phyloP scores from a whole-genome alignment of 2,797 vertebrate genomes.

The Pteropus rufus region DNA sequence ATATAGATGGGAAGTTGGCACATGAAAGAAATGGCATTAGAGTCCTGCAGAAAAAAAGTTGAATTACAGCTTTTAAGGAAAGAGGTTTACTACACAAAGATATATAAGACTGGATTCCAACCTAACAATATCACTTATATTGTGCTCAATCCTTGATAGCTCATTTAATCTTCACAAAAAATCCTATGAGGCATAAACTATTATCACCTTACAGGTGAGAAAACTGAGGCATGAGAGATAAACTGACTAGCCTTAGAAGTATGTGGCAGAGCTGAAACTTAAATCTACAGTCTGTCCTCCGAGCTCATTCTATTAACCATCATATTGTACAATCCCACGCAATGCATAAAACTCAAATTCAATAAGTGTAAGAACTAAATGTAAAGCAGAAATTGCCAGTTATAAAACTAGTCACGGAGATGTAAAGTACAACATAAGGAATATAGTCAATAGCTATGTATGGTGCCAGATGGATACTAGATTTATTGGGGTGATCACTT shows the following conservation, averaged over 20 bases:
- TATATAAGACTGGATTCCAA: background rate
- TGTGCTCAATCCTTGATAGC: background rate
- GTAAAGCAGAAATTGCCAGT: background rate
- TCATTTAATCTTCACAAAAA: background rate
- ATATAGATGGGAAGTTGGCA: background rate
- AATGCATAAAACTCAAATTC: background rate
- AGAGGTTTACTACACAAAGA: background rate
- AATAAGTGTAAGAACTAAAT: background rate
- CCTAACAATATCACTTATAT: background rate
- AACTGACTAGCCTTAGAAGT: background rate
- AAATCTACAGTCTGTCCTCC: background rate
- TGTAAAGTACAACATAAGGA: background rate
- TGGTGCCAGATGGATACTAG: background rate
- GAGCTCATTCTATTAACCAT: background rate
- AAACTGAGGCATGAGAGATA: background rate
- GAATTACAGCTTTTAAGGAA: background rate
- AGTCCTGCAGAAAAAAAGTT: background rate
- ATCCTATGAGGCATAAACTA: background rate
- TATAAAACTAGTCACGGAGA: background rate
- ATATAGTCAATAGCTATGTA: background rate
- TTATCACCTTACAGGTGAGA: background rate
- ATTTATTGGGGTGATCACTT: background rate
- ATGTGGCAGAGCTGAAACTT: background rate
- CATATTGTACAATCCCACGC: background rate
- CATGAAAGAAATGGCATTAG: background rate